phyloP scores from a whole-genome alignment of 2,113 vertebrate genomes.

The Halichoeres trimaculatus region DNA sequence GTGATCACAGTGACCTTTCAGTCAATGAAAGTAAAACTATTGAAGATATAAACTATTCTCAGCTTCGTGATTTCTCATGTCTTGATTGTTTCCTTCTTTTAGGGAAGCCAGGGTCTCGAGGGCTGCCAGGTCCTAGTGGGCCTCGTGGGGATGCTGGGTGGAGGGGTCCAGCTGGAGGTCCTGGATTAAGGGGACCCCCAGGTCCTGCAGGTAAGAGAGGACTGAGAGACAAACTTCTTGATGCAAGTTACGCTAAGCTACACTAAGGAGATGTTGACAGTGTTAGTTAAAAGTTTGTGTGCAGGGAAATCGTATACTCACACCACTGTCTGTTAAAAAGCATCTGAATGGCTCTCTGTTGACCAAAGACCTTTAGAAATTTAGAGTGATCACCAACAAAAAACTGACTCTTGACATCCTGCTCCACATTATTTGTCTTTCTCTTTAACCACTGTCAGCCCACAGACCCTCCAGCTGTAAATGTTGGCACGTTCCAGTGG shows the following conservation, averaged over 20 bases:
- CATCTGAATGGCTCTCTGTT: not conserved
- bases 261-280: constrained; percentile 24
- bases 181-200: constrained; percentile 83
- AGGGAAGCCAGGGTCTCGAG: constrained; percentile 82
- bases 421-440: constrained; percentile 54
- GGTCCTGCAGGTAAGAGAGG: constrained; percentile 88
- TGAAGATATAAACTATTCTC: constrained; percentile 39
- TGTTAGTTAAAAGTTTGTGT: constrained; percentile 26
- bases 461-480: constrained; percentile 31
- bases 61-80: constrained; percentile 55
- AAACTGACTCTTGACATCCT: constrained; percentile 21
- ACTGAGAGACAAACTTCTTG: too few species aligned
- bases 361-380: constrained; percentile 44
- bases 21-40: constrained; percentile 22
- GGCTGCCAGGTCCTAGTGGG: constrained; percentile 82
- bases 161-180: constrained; percentile 82
- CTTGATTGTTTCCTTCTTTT: constrained; percentile 52
- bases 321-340: not conserved
- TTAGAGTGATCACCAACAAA: constrained; percentile 18
- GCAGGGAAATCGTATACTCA: constrained; percentile 16
- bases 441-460: constrained; percentile 40
- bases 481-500: not conserved
- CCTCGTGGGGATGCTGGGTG: constrained; percentile 85
- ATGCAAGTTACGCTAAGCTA: too few species aligned
- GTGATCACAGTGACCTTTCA: constrained; percentile 35